Base-by-base conservation (phyloP, 2,113 vertebrate genomes). In the Zeus faber region DNA sequence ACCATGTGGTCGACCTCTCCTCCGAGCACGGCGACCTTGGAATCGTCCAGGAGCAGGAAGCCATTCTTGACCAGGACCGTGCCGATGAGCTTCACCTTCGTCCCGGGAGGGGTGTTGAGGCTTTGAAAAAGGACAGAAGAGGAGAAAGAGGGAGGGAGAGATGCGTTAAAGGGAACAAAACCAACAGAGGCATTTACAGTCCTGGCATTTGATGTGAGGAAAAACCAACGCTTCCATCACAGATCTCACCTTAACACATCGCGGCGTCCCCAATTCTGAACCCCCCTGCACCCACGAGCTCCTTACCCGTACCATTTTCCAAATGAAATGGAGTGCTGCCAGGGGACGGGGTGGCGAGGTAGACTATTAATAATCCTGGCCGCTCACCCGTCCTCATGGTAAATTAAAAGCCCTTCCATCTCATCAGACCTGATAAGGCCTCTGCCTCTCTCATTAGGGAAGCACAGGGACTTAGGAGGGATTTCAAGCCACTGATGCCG, bases 1-100 rank as follows among this genome's bases (percentile, higher is more conserved):
- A 99, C 92, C 87, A 99, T 93, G 81, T 96, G 93, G 70, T 98
- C 92, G 47, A 99, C 95, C 85, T 96, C 95, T 76, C 97, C 96
- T 29, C 95, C 97, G 9, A 99, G 95, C 64, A 97, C 86, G 18
- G 84, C 68, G 39, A 95, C 92, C 44, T 95, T 98, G 54, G 85
- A 90, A 75, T 98, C 95, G 69, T 94, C 92, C 65, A 99, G 88
- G 21, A 98, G 88, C 76, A 99, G 88, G 71, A 96, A 89, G 65
- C 97, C 95, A 54, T 98, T 98, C 87, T 87, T 97, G 69, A 98
- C 74, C 51, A 88, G 88, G 77, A 99, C 80, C 46, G 83, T 73
- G 64, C 96, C 95, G 61, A 93, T 88, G 50, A 98, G 92, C 65
- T 92, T 97, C 49, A 99, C 85, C 90, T 99, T 98, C 72, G 95